Conservation (phyloP, 2,888 invertebrate species). For the Papilio protenor region DNA sequence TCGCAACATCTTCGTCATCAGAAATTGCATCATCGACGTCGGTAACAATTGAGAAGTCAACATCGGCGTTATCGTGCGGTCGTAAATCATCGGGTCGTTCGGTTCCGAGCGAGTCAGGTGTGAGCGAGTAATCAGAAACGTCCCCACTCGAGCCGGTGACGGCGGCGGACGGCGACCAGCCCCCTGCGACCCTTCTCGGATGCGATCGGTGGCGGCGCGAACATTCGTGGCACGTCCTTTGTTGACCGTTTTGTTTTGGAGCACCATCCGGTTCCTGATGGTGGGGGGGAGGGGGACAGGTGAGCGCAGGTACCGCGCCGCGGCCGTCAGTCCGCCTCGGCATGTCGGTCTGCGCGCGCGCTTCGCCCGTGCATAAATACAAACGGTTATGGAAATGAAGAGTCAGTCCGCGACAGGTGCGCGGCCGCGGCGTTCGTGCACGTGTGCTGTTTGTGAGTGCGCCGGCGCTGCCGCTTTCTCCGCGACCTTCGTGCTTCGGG, state of each 20-base stretch:
- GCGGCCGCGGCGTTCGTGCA: conserved; percentile 80
- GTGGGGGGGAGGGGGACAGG: conserved; percentile 80
- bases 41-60: conserved; percentile 55
- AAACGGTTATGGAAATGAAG: conserved; percentile 77
- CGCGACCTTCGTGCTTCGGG: conserved; percentile 58
- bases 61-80: conserved; percentile 50
- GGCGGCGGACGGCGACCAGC: conserved; percentile 55
- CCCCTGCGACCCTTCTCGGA: conserved; percentile 64
- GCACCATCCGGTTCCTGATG: conserved; percentile 83
- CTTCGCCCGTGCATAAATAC: conserved; percentile 67
- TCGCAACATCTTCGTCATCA: conserved; percentile 57
- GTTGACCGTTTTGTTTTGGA: conserved; percentile 84
- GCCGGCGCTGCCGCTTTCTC: conserved; percentile 69
- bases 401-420: conserved; percentile 83
- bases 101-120: conserved; percentile 74
- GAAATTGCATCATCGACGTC: conserved; percentile 55
- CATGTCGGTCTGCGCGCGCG: conserved; percentile 80
- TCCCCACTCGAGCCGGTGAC: conserved; percentile 53
- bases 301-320: conserved; percentile 80
- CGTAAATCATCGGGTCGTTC: conserved; percentile 56
- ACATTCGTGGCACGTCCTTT: conserved; percentile 84
- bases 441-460: conserved; percentile 83
- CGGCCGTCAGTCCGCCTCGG: conserved; percentile 76
- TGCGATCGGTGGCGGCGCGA: conserved; percentile 74
- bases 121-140: conserved; percentile 65